Evolutionary conservation across 2,888 invertebrate genomes (phyloP).

Genomic region (Hermaeophaga mercurialis): DNA sequence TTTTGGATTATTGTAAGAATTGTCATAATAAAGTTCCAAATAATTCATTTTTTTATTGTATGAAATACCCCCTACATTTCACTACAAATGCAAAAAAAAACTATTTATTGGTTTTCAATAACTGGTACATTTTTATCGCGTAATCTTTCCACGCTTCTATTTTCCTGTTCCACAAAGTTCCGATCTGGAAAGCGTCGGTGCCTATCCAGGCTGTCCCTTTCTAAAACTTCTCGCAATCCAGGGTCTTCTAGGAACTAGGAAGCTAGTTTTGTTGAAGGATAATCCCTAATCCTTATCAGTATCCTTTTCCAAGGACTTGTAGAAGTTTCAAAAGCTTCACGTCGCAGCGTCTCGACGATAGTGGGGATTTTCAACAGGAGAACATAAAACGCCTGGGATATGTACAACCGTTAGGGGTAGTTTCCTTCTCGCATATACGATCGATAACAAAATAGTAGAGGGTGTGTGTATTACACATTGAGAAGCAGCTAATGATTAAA

Average conservation of each 20-base stretch:
- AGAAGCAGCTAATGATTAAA: too few species aligned
- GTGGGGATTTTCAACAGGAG: conserved; percentile 19
- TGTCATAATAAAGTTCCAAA: too few species aligned
- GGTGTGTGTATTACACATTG: too few species aligned
- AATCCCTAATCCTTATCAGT: conserved; percentile 7
- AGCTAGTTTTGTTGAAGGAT: background rate
- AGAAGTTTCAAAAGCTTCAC: background rate
- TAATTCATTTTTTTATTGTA: too few species aligned
- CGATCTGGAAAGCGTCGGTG: conserved; percentile 19
- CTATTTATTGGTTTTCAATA: too few species aligned
- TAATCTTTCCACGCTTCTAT: background rate
- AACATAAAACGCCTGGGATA: background rate
- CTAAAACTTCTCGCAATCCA: background rate
- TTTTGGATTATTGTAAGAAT: too few species aligned
- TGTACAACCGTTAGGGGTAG: background rate
- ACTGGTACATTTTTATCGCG: too few species aligned
- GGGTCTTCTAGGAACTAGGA: conserved; percentile 10
- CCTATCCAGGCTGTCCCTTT: background rate
- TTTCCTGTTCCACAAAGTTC: conserved; percentile 14
- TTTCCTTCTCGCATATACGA: background rate
- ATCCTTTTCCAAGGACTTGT: conserved; percentile 8
- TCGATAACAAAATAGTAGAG: too few species aligned
- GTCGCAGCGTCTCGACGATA: conserved; percentile 13
- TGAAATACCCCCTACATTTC: too few species aligned
- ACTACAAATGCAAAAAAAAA: too few species aligned